phyloP scores from a whole-genome alignment of 2,797 vertebrate genomes.

The Spinibarbus caldwelli region DNA sequence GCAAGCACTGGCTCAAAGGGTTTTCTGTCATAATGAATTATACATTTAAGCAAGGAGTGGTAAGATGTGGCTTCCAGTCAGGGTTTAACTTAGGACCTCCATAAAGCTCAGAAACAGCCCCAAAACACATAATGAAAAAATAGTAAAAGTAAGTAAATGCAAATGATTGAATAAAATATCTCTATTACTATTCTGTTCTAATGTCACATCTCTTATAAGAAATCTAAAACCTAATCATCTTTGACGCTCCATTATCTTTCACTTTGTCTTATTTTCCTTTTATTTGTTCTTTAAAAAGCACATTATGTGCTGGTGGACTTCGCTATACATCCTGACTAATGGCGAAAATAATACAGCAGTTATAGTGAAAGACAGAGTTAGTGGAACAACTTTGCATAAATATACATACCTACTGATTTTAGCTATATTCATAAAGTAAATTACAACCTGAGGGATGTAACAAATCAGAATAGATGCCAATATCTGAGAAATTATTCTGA shows the following conservation, averaged over 20 bases:
- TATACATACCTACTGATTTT: neutral
- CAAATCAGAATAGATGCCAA: constrained; percentile 13
- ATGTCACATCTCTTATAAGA: neutral
- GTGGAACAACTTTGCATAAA: neutral
- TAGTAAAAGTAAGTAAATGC: no score
- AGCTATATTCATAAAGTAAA: neutral
- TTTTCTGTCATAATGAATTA: no score
- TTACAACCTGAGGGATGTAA: constrained; percentile 22
- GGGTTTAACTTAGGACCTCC: no score
- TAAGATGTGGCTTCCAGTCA: no score
- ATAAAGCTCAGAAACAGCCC: no score
- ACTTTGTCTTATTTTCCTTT: neutral
- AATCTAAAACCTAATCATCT: neutral
- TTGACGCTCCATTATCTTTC: neutral
- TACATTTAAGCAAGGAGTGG: no score
- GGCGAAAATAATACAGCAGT: constrained; percentile 9
- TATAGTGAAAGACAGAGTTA: constrained; percentile 2
- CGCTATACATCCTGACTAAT: constrained; percentile 34
- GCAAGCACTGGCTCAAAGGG: no score
- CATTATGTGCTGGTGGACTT: neutral
- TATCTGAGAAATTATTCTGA: constrained; percentile 34
- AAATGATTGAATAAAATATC: neutral
- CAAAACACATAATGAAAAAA: no score
- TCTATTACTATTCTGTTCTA: neutral
- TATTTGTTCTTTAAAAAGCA: neutral